Evolutionary conservation across 2,113 vertebrate genomes (phyloP).

Genomic region (Dipodomys merriami): DNA sequence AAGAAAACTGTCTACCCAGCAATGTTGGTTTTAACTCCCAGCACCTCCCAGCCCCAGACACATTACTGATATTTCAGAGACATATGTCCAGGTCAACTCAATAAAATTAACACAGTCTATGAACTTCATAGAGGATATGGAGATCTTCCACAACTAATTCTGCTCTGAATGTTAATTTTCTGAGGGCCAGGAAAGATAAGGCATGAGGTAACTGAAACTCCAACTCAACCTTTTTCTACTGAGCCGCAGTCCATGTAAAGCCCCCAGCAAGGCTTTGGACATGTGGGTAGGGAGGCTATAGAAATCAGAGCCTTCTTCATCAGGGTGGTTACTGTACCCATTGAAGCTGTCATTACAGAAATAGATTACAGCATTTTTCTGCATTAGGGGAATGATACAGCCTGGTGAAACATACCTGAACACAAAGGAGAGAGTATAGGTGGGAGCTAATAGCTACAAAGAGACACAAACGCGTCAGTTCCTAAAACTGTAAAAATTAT

Average conservation of each 20-base stretch:
- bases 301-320: background rate
- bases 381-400: background rate
- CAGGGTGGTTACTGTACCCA: background rate
- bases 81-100: background rate
- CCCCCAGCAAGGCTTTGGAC: background rate
- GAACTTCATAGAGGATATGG: background rate
- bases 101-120: background rate
- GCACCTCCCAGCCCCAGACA: background rate
- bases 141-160: background rate
- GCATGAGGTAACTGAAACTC: background rate
- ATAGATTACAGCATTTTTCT: background rate
- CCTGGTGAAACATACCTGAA: background rate
- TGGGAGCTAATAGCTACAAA: background rate
- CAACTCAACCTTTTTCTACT: background rate
- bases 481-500: background rate
- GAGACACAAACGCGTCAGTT: background rate
- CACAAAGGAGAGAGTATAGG: background rate
- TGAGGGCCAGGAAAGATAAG: background rate
- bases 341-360: background rate
- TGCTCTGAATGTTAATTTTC: conserved; percentile 25
- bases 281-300: background rate
- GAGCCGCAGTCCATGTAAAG: background rate
- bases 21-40: background rate
- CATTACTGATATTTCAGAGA: background rate
- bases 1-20: background rate